Evolutionary conservation across 2,888 invertebrate species (phyloP).

Genomic region (Phortica magna): DNA sequence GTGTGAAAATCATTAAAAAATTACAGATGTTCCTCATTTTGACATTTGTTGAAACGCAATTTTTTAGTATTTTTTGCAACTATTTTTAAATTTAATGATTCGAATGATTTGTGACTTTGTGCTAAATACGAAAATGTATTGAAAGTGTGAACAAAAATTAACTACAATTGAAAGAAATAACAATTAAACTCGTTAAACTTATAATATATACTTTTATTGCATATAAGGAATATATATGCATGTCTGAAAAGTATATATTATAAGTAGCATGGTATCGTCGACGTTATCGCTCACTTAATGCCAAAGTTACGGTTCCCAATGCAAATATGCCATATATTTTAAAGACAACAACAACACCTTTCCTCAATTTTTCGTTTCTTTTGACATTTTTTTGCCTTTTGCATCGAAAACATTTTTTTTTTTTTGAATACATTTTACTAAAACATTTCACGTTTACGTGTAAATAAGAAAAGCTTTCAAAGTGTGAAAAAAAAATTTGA

Average conservation of each 20-base stretch:
- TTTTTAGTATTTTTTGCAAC: no score
- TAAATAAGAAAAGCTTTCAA: constrained; percentile 66
- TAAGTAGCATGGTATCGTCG: not conserved
- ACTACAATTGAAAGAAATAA: not conserved
- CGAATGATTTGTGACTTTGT: no score
- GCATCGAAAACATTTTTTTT: not conserved
- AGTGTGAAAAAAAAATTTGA: constrained; percentile 26
- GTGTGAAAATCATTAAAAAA: no score
- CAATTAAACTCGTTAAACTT: not conserved
- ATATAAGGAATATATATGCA: constrained; percentile 5
- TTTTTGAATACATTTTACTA: constrained; percentile 1
- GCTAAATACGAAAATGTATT: no score
- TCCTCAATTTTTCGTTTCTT: not conserved
- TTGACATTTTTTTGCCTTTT: not conserved
- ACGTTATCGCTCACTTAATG: no score
- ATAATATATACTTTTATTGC: constrained; percentile 10
- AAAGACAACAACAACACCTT: constrained; percentile 3
- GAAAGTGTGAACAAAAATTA: no score
- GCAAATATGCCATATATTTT: constrained; percentile 48
- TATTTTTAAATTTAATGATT: no score
- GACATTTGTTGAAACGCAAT: no score
- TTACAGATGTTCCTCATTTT: no score
- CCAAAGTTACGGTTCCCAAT: constrained; percentile 64
- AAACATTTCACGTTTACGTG: not conserved
- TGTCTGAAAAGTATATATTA: not conserved